A percentile compares a stretch with the other conserved stretches of the same genome.
Evolutionary conservation across 2,113 vertebrate genomes (phyloP).

Genomic region (Cebidichthys violaceus): DNA sequence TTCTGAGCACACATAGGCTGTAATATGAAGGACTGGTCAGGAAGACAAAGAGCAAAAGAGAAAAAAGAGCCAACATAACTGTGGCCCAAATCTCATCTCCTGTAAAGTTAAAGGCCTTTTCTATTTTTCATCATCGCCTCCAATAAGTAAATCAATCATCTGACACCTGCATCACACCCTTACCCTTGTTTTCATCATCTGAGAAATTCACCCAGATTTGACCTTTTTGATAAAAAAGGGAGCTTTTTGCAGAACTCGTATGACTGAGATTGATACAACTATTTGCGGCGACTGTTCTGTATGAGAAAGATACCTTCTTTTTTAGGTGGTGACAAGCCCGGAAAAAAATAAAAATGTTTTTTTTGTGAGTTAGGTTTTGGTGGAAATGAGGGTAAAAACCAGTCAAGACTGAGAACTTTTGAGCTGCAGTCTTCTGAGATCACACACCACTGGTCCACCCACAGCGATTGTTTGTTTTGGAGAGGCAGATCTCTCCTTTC

Average conservation of each 20-base stretch:
- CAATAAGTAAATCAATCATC: not conserved
- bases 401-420: not conserved
- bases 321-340: not conserved
- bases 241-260: not conserved
- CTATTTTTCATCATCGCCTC: constrained; percentile 15
- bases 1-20: not conserved
- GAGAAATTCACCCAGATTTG: constrained; percentile 8
- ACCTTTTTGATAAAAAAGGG: not conserved
- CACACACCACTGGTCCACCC: not conserved
- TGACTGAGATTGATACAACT: not conserved
- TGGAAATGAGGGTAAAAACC: not conserved
- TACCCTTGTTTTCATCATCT: constrained; percentile 7
- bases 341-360: not conserved
- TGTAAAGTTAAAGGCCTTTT: constrained; percentile 26
- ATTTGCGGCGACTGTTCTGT: not conserved
- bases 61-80: not conserved
- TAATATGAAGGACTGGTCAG: not conserved
- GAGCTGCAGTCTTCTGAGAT: constrained; percentile 2
- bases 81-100: constrained; percentile 13
- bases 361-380: not conserved
- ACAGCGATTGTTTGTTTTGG: constrained; percentile 16
- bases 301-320: not conserved
- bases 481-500: constrained; percentile 25
- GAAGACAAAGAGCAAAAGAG: not conserved
- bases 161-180: constrained; percentile 6